Conservation (phyloP, 2,113 vertebrate species). For the Paradoxurus hermaphroditus region DNA sequence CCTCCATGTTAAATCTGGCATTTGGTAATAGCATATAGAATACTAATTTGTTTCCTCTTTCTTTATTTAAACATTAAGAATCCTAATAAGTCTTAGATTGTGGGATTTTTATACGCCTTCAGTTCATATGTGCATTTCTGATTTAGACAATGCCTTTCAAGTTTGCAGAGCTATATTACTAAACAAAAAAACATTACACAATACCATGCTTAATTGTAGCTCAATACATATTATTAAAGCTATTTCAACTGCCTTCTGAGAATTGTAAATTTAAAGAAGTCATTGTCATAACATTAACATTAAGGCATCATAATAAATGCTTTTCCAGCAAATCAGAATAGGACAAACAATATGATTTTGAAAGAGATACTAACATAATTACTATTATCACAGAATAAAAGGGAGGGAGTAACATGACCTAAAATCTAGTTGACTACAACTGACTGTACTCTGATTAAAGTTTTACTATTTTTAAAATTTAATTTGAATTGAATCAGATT, state of each 20-base stretch:
- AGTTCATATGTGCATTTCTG: not conserved
- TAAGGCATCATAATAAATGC: not conserved
- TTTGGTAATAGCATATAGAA: not conserved
- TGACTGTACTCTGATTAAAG: not conserved
- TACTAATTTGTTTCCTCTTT: not conserved
- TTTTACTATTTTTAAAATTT: not conserved
- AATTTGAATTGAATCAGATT: not conserved
- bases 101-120: not conserved
- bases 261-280: conserved; percentile 31
- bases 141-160: conserved; percentile 9
- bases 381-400: not conserved
- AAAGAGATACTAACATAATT: not conserved
- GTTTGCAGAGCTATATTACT: not conserved
- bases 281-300: conserved; percentile 44
- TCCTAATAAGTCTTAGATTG: not conserved
- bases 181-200: not conserved
- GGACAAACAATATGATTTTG: not conserved
- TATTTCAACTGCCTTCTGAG: conserved; percentile 35
- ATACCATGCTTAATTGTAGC: conserved; percentile 28
- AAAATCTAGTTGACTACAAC: not conserved
- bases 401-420: not conserved
- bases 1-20: not conserved
- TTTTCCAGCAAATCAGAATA: not conserved
- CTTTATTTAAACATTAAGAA: not conserved
- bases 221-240: conserved; percentile 10